Percentiles rank a stretch among this genome's conserved stretches.
Evolutionary conservation across 2,113 vertebrate genomes (phyloP).

Genomic region (Peromyscus maniculatus): DNA sequence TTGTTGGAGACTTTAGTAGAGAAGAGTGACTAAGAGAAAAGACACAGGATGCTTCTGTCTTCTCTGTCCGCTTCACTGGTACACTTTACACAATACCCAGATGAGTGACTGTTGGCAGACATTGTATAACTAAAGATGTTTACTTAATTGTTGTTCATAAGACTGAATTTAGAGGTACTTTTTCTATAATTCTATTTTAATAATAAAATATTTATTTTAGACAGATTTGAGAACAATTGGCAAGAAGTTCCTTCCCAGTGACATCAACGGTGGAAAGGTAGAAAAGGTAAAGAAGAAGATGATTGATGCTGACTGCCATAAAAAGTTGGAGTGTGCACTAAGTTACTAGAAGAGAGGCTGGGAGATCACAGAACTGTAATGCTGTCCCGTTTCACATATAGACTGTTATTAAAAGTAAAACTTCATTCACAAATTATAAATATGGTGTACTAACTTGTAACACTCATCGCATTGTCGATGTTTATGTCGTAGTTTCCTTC

Average conservation of each 20-base stretch:
- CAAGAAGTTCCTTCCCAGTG: constrained; percentile 94
- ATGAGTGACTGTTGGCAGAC: not conserved
- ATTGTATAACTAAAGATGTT: constrained; percentile 50
- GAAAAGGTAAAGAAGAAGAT: constrained; percentile 91
- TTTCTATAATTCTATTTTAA: constrained; percentile 80
- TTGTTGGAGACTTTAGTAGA: constrained; percentile 45
- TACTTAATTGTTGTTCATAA: constrained; percentile 55
- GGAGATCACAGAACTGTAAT: not conserved
- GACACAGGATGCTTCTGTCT: not conserved
- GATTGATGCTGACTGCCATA: not conserved
- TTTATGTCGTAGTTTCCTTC: constrained; percentile 51
- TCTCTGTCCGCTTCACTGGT: not conserved
- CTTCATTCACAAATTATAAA: constrained; percentile 21
- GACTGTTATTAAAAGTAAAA: constrained; percentile 7
- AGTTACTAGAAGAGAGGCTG: constrained; percentile 25
- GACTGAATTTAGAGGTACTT: constrained; percentile 52
- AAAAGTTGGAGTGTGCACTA: not conserved
- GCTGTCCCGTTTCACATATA: not conserved
- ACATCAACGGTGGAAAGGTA: constrained; percentile 96
- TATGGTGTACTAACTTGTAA: not conserved
- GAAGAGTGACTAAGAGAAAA: constrained; percentile 42
- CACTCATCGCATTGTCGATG: not conserved
- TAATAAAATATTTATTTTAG: constrained; percentile 88
- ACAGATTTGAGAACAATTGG: constrained; percentile 97
- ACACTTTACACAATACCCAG: not conserved